These are phyloP conservation scores for Archips crataeganus DNA, from an alignment of 2,888 invertebrate genomes.

Conservation along the genomic window DNA sequence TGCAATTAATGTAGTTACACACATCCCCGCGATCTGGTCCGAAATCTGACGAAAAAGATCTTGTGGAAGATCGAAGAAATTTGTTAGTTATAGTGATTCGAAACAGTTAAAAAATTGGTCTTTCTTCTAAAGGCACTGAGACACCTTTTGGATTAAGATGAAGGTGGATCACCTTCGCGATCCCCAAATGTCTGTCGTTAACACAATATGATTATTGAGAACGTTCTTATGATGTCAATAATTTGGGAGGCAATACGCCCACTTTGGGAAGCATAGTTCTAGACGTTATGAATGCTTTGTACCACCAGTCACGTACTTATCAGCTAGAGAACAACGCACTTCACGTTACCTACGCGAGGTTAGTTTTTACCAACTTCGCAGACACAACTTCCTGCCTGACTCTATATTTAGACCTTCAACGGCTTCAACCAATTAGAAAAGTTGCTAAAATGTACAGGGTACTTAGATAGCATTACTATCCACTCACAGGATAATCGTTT, in stretches of 20 bases:
- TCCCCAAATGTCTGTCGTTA: background rate
- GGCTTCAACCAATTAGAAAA: background rate
- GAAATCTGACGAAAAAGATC: no score
- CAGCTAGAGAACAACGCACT: conserved; percentile 46
- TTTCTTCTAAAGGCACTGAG: no score
- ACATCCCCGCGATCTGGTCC: no score
- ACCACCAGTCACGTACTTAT: conserved; percentile 67
- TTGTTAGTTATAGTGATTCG: no score
- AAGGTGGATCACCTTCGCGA: no score
- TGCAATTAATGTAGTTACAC: no score
- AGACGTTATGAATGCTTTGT: conserved; percentile 56
- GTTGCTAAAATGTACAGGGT: conserved; percentile 10
- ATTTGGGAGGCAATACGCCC: background rate
- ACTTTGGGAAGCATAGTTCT: conserved; percentile 8
- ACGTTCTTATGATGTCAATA: background rate
- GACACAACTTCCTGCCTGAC: conserved; percentile 34
- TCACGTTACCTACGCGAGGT: conserved; percentile 45
- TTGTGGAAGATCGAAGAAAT: no score
- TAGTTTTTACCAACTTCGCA: conserved; percentile 25
- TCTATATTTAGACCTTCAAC: background rate
- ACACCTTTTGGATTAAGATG: no score
- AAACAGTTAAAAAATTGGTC: no score
- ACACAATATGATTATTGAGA: background rate
- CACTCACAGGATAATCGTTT: background rate
- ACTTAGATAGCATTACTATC: background rate